Evolutionary conservation across 2,113 vertebrate species (phyloP).

Genomic region (Crotalus helleri): DNA sequence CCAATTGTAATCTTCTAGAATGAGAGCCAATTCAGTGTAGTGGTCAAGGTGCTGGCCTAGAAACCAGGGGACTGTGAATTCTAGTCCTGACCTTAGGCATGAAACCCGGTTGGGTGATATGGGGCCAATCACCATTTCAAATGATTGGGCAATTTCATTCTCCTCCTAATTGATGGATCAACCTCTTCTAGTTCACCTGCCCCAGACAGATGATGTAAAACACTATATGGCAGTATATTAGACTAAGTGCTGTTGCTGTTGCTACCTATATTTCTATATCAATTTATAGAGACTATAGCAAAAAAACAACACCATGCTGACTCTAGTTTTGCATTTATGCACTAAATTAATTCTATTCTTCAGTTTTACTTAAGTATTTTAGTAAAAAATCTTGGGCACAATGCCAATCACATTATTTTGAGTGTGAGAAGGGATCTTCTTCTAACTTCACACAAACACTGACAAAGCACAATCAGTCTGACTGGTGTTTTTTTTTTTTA

Average conservation of each 20-base stretch:
- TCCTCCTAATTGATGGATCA: background rate
- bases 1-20: no score
- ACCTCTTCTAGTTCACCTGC: background rate
- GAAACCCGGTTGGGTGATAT: background rate
- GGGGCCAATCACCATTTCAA: background rate
- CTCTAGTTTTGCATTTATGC: background rate
- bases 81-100: background rate
- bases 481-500: constrained; percentile 1
- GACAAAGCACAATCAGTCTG: background rate
- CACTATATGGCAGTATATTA: background rate
- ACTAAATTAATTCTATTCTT: background rate
- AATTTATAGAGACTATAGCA: background rate
- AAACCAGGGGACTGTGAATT: background rate
- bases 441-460: background rate
- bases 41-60: no score
- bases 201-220: background rate
- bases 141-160: background rate
- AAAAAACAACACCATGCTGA: background rate
- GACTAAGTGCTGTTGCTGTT: background rate
- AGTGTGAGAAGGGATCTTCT: background rate
- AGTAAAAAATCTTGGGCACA: background rate
- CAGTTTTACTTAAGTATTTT: background rate
- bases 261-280: background rate
- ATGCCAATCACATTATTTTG: background rate
- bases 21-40: no score